Conservation (phyloP, 2,797 vertebrate species). For the Columba guinea region DNA sequence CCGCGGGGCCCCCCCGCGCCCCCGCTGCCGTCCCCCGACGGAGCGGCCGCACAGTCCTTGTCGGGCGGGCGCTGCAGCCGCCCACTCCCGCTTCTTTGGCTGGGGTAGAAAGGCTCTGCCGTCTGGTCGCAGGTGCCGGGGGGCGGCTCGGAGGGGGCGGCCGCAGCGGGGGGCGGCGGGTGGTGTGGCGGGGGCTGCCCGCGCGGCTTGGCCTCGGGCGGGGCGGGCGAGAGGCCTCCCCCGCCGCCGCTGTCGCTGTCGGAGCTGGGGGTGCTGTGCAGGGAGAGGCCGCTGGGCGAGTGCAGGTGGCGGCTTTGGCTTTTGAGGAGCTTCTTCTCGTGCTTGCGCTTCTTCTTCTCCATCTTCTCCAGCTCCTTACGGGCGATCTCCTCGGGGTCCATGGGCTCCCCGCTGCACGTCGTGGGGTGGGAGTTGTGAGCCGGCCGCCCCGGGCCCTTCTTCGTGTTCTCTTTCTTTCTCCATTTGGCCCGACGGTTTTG, state of each 20-base stretch:
- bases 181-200: slow-evolving; percentile 68
- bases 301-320: slow-evolving; percentile 86
- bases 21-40: slow-evolving; percentile 60
- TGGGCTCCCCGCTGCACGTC: slow-evolving; percentile 97
- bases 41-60: slow-evolving; percentile 81
- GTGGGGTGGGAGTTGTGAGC: slow-evolving; percentile 98
- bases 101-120: slow-evolving; percentile 68
- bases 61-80: slow-evolving; percentile 81
- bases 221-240: slow-evolving; percentile 81
- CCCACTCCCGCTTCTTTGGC: slow-evolving; percentile 73
- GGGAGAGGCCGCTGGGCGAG: slow-evolving; percentile 86
- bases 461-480: slow-evolving; percentile 99
- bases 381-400: slow-evolving; percentile 98
- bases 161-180: not conserved
- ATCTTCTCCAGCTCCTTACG: slow-evolving; percentile 91
- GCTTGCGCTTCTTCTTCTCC: slow-evolving; percentile 97
- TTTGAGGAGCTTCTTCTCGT: slow-evolving; percentile 93
- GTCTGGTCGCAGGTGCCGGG: slow-evolving; percentile 75
- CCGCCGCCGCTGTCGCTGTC: slow-evolving; percentile 95
- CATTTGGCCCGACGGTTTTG: slow-evolving; percentile 98
- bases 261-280: slow-evolving; percentile 92
- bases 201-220: slow-evolving; percentile 77
- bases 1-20: slow-evolving; percentile 76
- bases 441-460: slow-evolving; percentile 96
- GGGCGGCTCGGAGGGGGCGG: slow-evolving; percentile 78